Evolutionary conservation across 1,140 invertebrate species (phyloP).

Genomic region (Pachypsylla venusta): DNA sequence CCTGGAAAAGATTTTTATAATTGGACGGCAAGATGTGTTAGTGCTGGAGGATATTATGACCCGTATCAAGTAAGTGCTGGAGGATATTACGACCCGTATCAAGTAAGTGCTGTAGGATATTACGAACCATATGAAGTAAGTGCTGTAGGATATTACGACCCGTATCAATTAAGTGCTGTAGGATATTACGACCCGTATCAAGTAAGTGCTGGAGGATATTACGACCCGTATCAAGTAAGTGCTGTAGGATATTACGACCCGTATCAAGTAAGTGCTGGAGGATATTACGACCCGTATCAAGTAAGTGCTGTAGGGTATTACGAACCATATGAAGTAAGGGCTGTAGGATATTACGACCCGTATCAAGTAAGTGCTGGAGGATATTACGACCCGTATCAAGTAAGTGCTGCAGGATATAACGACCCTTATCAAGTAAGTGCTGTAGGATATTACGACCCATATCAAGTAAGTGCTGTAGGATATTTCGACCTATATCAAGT

Average conservation of each 20-base stretch:
- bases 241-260: too few species aligned
- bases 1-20: constrained; percentile 79
- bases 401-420: constrained; percentile 53
- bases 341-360: too few species aligned
- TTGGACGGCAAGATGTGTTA: constrained; percentile 70
- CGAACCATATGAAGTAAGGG: too few species aligned
- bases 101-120: too few species aligned
- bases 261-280: constrained; percentile 63
- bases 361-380: constrained; percentile 61
- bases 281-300: constrained; percentile 62
- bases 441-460: too few species aligned
- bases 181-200: constrained; percentile 63
- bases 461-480: too few species aligned
- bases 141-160: constrained; percentile 64
- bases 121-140: too few species aligned
- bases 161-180: constrained; percentile 64
- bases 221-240: constrained; percentile 62
- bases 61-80: constrained; percentile 55
- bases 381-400: constrained; percentile 65
- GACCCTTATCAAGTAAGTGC: constrained; percentile 65
- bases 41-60: constrained; percentile 63
- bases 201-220: constrained; percentile 58
- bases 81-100: too few species aligned
- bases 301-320: too few species aligned
- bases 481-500: too few species aligned